Evolutionary conservation across 1,140 invertebrate species (phyloP).

Genomic region (Zaprionus capensis): DNA sequence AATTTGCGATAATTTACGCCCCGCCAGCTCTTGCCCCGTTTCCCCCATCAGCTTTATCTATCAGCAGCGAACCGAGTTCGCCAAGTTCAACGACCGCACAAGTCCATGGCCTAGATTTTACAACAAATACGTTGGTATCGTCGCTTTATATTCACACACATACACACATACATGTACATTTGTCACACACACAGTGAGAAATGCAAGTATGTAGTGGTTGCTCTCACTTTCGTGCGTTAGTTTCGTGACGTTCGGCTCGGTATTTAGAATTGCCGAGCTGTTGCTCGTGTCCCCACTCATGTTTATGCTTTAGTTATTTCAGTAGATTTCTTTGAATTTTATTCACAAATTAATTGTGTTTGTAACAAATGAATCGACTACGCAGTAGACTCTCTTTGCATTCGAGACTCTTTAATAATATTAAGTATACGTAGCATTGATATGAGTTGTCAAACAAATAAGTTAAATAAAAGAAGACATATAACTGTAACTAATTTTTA

Average conservation of each 20-base stretch:
- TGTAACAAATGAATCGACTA: background rate
- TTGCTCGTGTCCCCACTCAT: background rate
- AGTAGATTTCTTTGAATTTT: background rate
- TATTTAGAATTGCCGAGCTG: background rate
- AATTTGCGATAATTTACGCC: slow-evolving; percentile 1
- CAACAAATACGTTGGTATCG: slow-evolving; percentile 51
- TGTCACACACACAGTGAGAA: background rate
- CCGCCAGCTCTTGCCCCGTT: background rate
- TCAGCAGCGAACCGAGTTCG: slow-evolving; percentile 45
- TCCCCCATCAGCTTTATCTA: slow-evolving; percentile 6
- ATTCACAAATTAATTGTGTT: slow-evolving; percentile 67
- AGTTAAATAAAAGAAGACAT: background rate
- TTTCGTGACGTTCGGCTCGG: slow-evolving; percentile 7
- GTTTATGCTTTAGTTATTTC: slow-evolving; percentile 7
- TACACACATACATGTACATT: background rate
- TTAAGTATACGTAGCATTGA: background rate
- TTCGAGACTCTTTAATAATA: background rate
- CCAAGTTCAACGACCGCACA: slow-evolving; percentile 80
- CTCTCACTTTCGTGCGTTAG: slow-evolving; percentile 73
- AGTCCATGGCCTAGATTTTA: slow-evolving; percentile 83
- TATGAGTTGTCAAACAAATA: background rate
- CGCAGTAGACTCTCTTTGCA: slow-evolving; percentile 1
- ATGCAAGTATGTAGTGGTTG: slow-evolving; percentile 32
- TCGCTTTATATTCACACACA: slow-evolving; percentile 3
- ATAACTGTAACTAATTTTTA: background rate